A percentile compares a stretch with the other conserved stretches of the same genome.
These are phyloP conservation scores for Xestia sexstrigata DNA, from an alignment of 2,888 invertebrate species.

Conservation along the genomic window DNA sequence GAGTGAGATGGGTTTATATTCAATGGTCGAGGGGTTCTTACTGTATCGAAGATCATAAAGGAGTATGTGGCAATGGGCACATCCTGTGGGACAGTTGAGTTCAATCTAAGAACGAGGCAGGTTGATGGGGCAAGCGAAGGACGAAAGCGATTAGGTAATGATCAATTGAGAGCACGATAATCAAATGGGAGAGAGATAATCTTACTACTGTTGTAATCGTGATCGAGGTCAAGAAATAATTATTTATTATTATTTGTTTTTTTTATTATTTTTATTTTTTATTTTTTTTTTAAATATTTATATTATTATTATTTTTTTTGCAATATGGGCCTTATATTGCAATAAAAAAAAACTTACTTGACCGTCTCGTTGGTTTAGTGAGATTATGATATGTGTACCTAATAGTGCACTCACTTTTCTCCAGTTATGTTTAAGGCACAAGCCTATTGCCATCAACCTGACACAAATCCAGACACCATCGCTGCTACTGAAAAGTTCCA, in stretches of 20 bases:
- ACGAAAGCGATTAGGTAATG: slow-evolving; percentile 13
- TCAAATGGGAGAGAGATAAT: not conserved
- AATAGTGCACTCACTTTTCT: no score
- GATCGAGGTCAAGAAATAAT: no score
- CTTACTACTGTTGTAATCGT: not conserved
- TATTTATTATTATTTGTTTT: no score
- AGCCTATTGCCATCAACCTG: not conserved
- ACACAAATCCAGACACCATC: not conserved
- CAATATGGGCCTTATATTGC: no score
- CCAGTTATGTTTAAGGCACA: not conserved
- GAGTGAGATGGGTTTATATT: slow-evolving; percentile 51
- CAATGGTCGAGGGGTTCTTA: slow-evolving; percentile 64
- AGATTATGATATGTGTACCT: no score
- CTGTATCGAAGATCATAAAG: slow-evolving; percentile 72
- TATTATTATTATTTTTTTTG: no score
- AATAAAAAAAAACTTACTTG: no score
- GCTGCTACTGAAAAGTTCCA: not conserved
- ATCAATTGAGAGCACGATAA: not conserved
- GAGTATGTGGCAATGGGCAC: slow-evolving; percentile 75
- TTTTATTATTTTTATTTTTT: no score
- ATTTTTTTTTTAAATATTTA: no score
- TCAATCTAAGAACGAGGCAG: slow-evolving; percentile 42
- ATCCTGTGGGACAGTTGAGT: slow-evolving; percentile 76
- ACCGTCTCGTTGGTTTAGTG: no score
- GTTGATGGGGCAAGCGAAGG: slow-evolving; percentile 26